These are phyloP conservation scores for Drosophila chauvacae DNA, from an alignment of 1,140 invertebrate genomes.

Conservation along the genomic window DNA sequence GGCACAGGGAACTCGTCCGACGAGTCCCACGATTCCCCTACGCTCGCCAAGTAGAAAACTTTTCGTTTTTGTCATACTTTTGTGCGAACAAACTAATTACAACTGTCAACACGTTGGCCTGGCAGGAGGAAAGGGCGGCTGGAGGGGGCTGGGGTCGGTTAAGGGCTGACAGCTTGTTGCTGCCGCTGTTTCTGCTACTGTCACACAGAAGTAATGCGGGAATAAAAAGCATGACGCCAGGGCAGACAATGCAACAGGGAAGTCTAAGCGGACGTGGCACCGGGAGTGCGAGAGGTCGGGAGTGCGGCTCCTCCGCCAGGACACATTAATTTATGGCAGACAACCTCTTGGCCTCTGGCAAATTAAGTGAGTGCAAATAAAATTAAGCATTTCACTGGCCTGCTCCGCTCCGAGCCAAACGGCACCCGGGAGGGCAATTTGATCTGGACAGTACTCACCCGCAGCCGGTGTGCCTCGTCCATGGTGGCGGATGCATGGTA, in stretches of 20 bases:
- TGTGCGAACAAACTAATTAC: slow-evolving; percentile 83
- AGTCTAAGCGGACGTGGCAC: background rate
- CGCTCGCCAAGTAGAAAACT: slow-evolving; percentile 44
- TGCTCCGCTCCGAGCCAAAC: slow-evolving; percentile 11
- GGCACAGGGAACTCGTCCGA: slow-evolving; percentile 12
- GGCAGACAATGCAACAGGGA: slow-evolving; percentile 39
- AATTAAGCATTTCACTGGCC: slow-evolving; percentile 71
- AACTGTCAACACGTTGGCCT: slow-evolving; percentile 77
- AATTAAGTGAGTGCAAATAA: slow-evolving; percentile 72
- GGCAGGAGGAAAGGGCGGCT: background rate
- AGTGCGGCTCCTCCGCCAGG: slow-evolving; percentile 12
- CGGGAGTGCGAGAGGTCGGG: no score
- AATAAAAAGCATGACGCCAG: slow-evolving; percentile 49
- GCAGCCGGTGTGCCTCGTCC: slow-evolving; percentile 93
- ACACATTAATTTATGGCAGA: slow-evolving; percentile 58
- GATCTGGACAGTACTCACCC: slow-evolving; percentile 87
- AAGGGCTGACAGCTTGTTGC: slow-evolving; percentile 58
- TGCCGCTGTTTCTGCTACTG: slow-evolving; percentile 49
- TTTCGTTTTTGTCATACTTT: slow-evolving; percentile 75
- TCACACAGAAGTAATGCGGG: slow-evolving; percentile 54
- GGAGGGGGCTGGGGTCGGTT: background rate
- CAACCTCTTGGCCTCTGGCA: slow-evolving; percentile 50
- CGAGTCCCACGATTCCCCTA: slow-evolving; percentile 14
- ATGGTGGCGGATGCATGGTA: slow-evolving; percentile 97
- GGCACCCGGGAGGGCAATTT: slow-evolving; percentile 46